Evolutionary conservation across 2,797 vertebrate species (phyloP).

Genomic region (Ptychadena robeensis): DNA sequence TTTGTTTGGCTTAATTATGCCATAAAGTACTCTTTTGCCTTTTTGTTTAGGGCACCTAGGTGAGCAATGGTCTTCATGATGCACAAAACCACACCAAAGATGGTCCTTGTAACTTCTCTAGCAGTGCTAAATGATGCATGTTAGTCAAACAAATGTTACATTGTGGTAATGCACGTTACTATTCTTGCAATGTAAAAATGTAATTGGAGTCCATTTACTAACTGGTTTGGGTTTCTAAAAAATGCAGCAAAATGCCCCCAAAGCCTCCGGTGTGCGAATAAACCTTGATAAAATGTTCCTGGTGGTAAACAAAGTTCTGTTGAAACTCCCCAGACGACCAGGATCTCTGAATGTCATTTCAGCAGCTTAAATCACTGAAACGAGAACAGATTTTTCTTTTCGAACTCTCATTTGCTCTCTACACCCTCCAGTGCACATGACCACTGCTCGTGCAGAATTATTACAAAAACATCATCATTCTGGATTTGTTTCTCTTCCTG

Average conservation of each 20-base stretch:
- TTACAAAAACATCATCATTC: slow-evolving; percentile 55
- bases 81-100: no score
- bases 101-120: no score
- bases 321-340: background rate
- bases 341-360: background rate
- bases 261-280: background rate
- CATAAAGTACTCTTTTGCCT: no score
- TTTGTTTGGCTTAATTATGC: no score
- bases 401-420: slow-evolving; percentile 20
- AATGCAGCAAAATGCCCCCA: background rate
- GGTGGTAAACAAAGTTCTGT: background rate
- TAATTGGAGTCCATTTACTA: background rate
- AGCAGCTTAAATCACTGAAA: slow-evolving; percentile 7
- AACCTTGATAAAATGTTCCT: no score
- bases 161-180: no score
- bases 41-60: no score
- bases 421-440: background rate
- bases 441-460: slow-evolving; percentile 9
- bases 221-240: no score
- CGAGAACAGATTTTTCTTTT: slow-evolving; percentile 10
- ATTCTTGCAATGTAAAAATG: no score
- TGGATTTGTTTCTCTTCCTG: slow-evolving; percentile 19
- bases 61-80: no score
- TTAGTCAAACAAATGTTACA: no score
- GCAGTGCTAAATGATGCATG: no score